These are phyloP conservation scores for Heptranchias perlo DNA, from an alignment of 2,113 vertebrate genomes.

Conservation along the genomic window DNA sequence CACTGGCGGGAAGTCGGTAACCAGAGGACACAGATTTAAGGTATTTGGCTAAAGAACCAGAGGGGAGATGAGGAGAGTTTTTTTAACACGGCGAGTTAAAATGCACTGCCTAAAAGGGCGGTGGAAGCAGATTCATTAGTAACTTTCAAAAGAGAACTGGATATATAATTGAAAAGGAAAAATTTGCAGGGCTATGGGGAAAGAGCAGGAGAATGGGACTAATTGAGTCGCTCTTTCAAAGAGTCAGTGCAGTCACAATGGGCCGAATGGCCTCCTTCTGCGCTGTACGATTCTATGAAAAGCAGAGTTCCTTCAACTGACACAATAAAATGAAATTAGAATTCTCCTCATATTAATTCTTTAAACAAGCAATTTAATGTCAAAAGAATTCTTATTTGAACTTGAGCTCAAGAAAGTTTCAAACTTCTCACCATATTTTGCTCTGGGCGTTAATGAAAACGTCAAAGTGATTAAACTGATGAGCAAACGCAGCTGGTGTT, in stretches of 20 bases:
- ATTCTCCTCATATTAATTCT: background rate
- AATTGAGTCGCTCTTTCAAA: background rate
- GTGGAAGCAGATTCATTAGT: background rate
- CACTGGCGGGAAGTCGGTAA: background rate
- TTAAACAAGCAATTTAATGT: background rate
- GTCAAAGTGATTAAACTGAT: background rate
- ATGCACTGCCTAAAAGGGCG: background rate
- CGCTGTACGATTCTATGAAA: background rate
- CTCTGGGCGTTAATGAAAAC: background rate
- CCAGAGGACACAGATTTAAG: background rate
- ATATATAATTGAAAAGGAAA: background rate
- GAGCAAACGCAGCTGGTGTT: background rate
- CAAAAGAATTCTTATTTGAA: background rate
- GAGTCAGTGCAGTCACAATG: background rate
- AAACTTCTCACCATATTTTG: background rate
- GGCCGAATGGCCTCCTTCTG: background rate
- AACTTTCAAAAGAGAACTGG: background rate
- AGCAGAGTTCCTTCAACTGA: background rate
- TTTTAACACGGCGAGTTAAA: background rate
- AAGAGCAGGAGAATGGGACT: background rate
- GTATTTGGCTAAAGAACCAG: background rate
- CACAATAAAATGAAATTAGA: background rate
- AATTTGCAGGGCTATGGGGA: background rate
- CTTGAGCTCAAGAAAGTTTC: background rate
- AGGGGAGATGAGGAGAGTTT: background rate